Conservation (phyloP, 2,797 vertebrate genomes). For the Sparus aurata region DNA sequence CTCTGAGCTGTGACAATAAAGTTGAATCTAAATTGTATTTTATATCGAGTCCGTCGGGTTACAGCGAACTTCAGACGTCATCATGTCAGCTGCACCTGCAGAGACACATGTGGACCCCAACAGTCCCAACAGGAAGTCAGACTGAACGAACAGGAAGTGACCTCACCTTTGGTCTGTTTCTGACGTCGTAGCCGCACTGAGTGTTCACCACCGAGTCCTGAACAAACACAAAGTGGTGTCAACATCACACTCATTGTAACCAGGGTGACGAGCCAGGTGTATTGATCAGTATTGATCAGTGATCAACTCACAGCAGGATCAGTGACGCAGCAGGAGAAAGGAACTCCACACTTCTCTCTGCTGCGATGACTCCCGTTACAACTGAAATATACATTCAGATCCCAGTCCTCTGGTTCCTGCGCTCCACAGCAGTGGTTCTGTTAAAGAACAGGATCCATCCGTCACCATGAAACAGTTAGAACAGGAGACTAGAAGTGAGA, state of each 20-base stretch:
- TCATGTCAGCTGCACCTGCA: neutral
- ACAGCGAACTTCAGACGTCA: neutral
- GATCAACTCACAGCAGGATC: slow-evolving; percentile 73
- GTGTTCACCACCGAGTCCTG: slow-evolving; percentile 81
- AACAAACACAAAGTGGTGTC: slow-evolving; percentile 2
- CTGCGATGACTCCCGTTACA: slow-evolving; percentile 86
- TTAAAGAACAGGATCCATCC: neutral
- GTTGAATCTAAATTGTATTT: too few species aligned
- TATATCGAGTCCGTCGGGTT: too few species aligned
- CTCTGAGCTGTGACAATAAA: too few species aligned
- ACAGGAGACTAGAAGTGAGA: neutral
- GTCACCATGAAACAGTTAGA: neutral
- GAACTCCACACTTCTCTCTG: slow-evolving; percentile 77
- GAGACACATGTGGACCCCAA: neutral
- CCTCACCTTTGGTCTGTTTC: slow-evolving; percentile 58
- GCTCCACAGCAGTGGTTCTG: slow-evolving; percentile 87
- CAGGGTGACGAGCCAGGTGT: neutral
- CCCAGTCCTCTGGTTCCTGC: slow-evolving; percentile 81
- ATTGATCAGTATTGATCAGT: neutral
- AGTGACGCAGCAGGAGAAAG: slow-evolving; percentile 76
- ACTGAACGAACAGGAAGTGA: slow-evolving; percentile 6
- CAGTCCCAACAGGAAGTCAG: neutral
- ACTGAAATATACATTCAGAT: slow-evolving; percentile 84
- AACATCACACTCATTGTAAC: neutral
- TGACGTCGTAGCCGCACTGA: slow-evolving; percentile 83